Evolutionary conservation across 2,888 invertebrate species (phyloP).

Genomic region (Mesodorylaimus sp.): DNA sequence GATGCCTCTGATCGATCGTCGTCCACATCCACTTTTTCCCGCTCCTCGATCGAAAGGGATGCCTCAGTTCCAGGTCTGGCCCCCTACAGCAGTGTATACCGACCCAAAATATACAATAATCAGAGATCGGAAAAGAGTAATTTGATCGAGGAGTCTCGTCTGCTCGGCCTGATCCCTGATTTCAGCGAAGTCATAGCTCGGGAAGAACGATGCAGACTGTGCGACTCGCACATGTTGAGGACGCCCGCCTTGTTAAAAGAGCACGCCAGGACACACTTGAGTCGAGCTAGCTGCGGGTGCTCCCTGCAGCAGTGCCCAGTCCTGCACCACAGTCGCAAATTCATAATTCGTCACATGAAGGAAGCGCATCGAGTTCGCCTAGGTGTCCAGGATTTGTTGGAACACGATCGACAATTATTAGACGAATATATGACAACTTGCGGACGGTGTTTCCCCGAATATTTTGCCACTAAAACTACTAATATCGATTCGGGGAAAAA

Average conservation of each 20-base stretch:
- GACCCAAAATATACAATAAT: slow-evolving; percentile 13
- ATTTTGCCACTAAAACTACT: no score
- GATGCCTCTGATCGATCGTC: no score
- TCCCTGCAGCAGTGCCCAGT: slow-evolving; percentile 9
- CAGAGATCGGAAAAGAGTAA: slow-evolving; percentile 13
- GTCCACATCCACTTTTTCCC: no score
- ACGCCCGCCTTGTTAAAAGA: slow-evolving; percentile 11
- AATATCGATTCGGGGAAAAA: no score
- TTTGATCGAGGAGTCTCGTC: slow-evolving; percentile 14
- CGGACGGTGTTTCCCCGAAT: no score
- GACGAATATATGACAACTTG: no score
- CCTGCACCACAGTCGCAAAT: slow-evolving; percentile 10
- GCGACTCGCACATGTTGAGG: slow-evolving; percentile 10
- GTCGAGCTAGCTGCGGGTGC: slow-evolving; percentile 8
- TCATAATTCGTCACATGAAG: slow-evolving; percentile 7
- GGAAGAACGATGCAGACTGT: slow-evolving; percentile 11
- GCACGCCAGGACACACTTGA: slow-evolving; percentile 13
- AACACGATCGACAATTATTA: no score
- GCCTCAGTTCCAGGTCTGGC: no score
- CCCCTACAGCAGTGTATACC: slow-evolving; percentile 8
- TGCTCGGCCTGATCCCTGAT: slow-evolving; percentile 13
- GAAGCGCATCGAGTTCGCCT: slow-evolving; percentile 7
- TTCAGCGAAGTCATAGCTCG: slow-evolving; percentile 10
- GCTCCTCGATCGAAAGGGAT: no score
- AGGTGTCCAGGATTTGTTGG: background rate